These are phyloP conservation scores for Eilema griseolum DNA, from an alignment of 2,888 invertebrate genomes.

Conservation along the genomic window DNA sequence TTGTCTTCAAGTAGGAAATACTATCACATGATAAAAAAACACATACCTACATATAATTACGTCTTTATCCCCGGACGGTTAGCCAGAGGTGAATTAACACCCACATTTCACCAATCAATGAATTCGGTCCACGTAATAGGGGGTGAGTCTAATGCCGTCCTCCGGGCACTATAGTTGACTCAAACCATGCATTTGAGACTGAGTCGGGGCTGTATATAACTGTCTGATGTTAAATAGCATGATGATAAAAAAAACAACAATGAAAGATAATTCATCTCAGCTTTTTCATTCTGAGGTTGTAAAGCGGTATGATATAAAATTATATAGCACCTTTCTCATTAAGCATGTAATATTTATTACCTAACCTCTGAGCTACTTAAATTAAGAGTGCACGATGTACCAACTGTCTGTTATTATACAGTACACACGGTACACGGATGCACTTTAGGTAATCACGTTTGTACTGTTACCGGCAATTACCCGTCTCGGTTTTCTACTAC, in stretches of 20 bases:
- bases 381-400: not conserved
- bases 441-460: constrained; percentile 58
- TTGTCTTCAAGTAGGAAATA: not conserved
- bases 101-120: no score
- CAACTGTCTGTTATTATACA: not conserved
- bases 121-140: no score
- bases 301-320: not conserved
- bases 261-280: not conserved
- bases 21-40: no score
- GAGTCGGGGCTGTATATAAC: no score
- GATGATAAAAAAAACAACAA: no score
- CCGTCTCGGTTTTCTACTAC: constrained; percentile 54
- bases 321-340: not conserved
- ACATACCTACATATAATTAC: no score
- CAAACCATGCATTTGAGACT: no score
- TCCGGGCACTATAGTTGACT: no score
- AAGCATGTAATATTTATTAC: not conserved
- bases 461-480: constrained; percentile 76
- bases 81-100: no score
- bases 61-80: no score
- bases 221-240: no score
- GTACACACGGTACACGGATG: constrained; percentile 22
- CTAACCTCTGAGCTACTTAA: not conserved
- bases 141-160: no score
- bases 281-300: not conserved